A percentile compares a stretch with the other conserved stretches of the same genome.
Conservation (phyloP, 2,888 invertebrate genomes). For the Mimumesa dahlbomi region DNA sequence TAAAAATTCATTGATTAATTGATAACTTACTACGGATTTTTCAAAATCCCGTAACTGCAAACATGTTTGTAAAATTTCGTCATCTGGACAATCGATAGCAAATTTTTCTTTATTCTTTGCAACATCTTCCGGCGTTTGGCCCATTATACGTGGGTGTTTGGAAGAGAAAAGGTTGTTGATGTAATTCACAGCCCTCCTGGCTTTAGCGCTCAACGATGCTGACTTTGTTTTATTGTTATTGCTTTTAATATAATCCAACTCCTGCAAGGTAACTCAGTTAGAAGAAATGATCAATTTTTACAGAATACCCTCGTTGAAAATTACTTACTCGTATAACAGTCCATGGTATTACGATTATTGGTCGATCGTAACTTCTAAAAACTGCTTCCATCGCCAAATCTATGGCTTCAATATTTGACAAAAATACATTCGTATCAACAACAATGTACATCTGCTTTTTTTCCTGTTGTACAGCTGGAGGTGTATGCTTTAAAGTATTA, state of each 20-base stretch:
- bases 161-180: constrained; percentile 72
- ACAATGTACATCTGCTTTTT: constrained; percentile 72
- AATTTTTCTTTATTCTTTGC: constrained; percentile 68
- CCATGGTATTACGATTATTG: constrained; percentile 76
- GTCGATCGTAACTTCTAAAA: constrained; percentile 70
- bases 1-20: not conserved
- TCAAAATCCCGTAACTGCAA: constrained; percentile 74
- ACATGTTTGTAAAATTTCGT: constrained; percentile 80
- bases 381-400: constrained; percentile 67
- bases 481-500: constrained; percentile 58
- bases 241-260: constrained; percentile 78
- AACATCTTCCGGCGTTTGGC: constrained; percentile 74
- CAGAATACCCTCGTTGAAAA: not conserved
- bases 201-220: constrained; percentile 63
- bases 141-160: constrained; percentile 75
- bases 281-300: not conserved
- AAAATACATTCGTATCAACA: constrained; percentile 79
- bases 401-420: constrained; percentile 73
- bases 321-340: constrained; percentile 73
- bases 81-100: constrained; percentile 78
- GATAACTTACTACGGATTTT: constrained; percentile 69
- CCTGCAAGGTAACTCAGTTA: constrained; percentile 64
- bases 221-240: constrained; percentile 65
- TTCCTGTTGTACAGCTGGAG: constrained; percentile 20
- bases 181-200: constrained; percentile 74